Conservation (phyloP, 2,888 invertebrate species). For the Ferrisia virgata region DNA sequence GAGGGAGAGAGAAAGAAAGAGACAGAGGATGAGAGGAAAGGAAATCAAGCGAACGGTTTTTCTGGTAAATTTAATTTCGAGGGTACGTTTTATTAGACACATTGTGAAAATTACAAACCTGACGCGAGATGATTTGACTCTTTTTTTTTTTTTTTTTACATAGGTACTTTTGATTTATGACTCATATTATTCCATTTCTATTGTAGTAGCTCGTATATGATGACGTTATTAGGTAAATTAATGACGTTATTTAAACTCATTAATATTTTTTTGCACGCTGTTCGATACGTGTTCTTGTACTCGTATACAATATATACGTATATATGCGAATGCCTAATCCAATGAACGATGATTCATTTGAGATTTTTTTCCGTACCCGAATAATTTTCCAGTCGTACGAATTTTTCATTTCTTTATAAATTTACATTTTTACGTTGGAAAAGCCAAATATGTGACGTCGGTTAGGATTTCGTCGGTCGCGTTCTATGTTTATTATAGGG, state of each 20-base stretch:
- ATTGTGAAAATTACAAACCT: neutral
- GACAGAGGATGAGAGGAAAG: too few relatives aligned
- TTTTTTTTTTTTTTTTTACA: neutral
- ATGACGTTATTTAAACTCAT: neutral
- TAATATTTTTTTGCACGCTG: neutral
- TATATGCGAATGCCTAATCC: too few relatives aligned
- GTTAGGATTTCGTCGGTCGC: neutral
- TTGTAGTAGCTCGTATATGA: neutral
- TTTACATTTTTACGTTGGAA: neutral
- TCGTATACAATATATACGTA: too few relatives aligned
- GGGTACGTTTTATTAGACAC: constrained; percentile 4
- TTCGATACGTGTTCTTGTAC: too few relatives aligned
- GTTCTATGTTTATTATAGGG: neutral
- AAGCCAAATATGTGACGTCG: neutral
- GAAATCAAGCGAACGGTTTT: neutral
- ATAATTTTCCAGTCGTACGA: too few relatives aligned
- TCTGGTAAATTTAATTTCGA: constrained; percentile 6
- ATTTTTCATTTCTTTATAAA: neutral
- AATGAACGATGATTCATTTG: neutral
- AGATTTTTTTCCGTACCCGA: neutral
- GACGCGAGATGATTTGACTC: neutral
- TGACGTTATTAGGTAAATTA: neutral
- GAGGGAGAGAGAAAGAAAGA: too few relatives aligned
- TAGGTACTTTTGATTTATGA: constrained; percentile 4
- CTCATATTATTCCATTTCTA: neutral